Conservation (phyloP, 1,140 invertebrate genomes). For the Teleopsis dalmanni region DNA sequence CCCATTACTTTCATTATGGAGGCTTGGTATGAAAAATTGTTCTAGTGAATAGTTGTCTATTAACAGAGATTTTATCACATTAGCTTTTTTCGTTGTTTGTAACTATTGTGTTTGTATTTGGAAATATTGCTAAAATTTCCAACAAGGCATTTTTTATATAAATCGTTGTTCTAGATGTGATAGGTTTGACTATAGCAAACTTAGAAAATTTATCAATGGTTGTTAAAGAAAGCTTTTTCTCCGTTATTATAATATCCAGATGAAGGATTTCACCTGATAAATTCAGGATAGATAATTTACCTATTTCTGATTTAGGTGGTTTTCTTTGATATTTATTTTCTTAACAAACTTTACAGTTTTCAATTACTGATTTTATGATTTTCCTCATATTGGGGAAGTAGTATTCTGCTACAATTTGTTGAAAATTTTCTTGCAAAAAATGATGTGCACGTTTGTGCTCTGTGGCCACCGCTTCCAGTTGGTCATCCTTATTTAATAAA, state of each 20-base stretch:
- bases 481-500: no score
- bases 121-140: background rate
- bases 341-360: no score
- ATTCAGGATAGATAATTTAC: slow-evolving; percentile 2
- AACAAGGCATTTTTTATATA: slow-evolving; percentile 3
- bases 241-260: background rate
- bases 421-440: no score
- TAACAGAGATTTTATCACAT: background rate
- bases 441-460: no score
- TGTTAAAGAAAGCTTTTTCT: background rate
- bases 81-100: slow-evolving; percentile 2
- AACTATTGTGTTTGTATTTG: slow-evolving; percentile 3
- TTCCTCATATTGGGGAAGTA: no score
- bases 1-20: slow-evolving; percentile 1
- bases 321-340: slow-evolving; percentile 5
- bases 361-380: no score
- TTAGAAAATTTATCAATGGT: slow-evolving; percentile 5
- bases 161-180: background rate
- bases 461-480: no score
- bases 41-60: slow-evolving; percentile 3
- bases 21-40: slow-evolving; percentile 2
- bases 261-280: slow-evolving; percentile 4
- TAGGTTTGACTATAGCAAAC: background rate
- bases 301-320: background rate
- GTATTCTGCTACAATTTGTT: no score